A percentile compares a stretch with the other conserved stretches of the same genome.
phyloP scores from a whole-genome alignment of 2,797 vertebrate genomes.

The Hippopotamyrus pictus region DNA sequence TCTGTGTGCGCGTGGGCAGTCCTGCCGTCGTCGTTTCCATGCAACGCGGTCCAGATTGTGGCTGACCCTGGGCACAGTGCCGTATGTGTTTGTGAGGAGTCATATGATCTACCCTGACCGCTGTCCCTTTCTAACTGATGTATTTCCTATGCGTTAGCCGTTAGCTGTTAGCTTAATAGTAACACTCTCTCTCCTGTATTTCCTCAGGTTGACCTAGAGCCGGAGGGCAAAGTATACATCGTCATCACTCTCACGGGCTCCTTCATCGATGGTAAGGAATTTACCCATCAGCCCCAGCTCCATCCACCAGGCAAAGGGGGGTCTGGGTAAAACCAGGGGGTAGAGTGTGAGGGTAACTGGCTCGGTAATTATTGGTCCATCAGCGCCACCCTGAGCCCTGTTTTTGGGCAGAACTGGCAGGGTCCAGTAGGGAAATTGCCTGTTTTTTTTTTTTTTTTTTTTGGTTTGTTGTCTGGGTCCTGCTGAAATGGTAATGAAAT shows the following conservation, averaged over 20 bases:
- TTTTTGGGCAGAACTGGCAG: background rate
- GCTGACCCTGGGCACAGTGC: background rate
- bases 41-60: background rate
- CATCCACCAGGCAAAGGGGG: background rate
- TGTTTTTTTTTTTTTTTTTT: background rate
- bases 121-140: background rate
- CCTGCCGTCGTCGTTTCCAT: background rate
- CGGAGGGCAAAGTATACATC: constrained; percentile 89
- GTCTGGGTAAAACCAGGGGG: background rate
- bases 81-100: background rate
- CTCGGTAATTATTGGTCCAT: background rate
- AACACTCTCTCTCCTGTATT: constrained; percentile 22
- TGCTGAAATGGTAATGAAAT: background rate
- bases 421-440: background rate
- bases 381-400: background rate
- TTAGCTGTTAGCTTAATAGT: background rate
- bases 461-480: background rate
- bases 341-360: background rate
- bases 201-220: constrained; percentile 89
- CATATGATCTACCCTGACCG: background rate
- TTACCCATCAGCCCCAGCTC: background rate
- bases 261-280: constrained; percentile 79
- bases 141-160: background rate
- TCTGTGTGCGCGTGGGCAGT: background rate
- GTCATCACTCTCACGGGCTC: constrained; percentile 78